Base-by-base conservation (phyloP, 2,888 invertebrate species). In the Dynastes maya region DNA sequence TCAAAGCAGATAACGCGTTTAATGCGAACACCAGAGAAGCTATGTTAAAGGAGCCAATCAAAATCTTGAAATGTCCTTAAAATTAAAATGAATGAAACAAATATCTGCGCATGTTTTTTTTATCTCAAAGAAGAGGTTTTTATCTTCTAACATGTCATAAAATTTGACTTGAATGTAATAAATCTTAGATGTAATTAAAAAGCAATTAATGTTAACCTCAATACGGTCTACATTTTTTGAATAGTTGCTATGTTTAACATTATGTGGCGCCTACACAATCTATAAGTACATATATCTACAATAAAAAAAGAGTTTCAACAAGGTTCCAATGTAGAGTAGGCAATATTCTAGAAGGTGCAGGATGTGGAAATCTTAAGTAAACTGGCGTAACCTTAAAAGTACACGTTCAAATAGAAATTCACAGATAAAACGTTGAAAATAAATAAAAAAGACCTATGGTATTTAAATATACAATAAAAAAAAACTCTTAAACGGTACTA, bases 161-260 rank as follows among this genome's bases (percentile, higher is more conserved):
- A 22, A 55, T 6, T n/a, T 16, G 8, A 55, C 27, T 55, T 22
- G 22, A 55, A 16, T 4, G 22, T 22, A 22, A 22, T 22, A 22
- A 55, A 55, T 22, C 22, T 55, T 16, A 27, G 27, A 63, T 27
- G 13, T 9, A 63, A 63, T 63, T 63, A 32, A n/a, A 32, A 63
- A 63, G 13, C 29, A 29, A 63, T 63, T 63, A 29, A 9, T 32
- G 27, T 9, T 63, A 63, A 29, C 63, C 61, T 61, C 11, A 61
- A 22, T 61, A 29, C 53, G n/a, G 53, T n/a, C 55, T 32, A 55
- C 32, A 29, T 63, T 63, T 63, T 63, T 63, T 9, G 27, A 63
- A 29, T 63, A 63, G 13, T 13, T 13, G 32, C 2, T 32, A 13
- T 32, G 22, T 8, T 4, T 55, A 63, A 11, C 27, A 63, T 63